Evolutionary conservation across 2,888 invertebrate species (phyloP), one percentile per base, ranked within the genome.

Genomic region (Macrophya alboannulata): DNA sequence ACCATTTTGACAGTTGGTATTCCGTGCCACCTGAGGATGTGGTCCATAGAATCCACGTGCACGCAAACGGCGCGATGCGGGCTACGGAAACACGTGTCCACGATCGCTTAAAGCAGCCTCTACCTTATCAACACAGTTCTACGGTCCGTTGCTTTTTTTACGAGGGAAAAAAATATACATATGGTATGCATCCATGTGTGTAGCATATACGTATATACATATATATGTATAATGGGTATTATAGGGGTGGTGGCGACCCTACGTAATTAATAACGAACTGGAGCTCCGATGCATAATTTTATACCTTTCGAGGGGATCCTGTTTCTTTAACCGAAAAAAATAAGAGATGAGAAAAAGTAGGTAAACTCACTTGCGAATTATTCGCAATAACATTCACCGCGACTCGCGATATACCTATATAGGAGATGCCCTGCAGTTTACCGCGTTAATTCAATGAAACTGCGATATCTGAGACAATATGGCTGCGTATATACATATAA

Each of bases 61-160:
- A 87, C 90, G 89, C 90, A 90, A 90, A 87, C 88, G 87, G 85
- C 25, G 62, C 81, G 87, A 90, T 90, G 89, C 90, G 90, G 90
- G 90, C 87, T 86, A 86, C 59, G 71, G 82, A 82, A 85, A 87
- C 87, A 87, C 89, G 89, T 88, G 89, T 89, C 88, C 88, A 86
- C 86, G 77, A n/a, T 81, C 62, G 62, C 40, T 81, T 62, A 17
- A 40, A 81, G 62, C 81, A 81, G 40, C 65, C 21, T 65, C 62
- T 43, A 81, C 77, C 31, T 77, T 77, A 77, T 77, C 77, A 51
- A 10, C 45, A 72, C n/a, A 51, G n/a, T n/a, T 55, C 43, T 17
- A 15, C 77, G 21, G 72, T 77, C 55, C 77, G 77, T 55, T 77
- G 31, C 25, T 77, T 55, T 74, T 72, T 77, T 77, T 77, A 77